Base-by-base conservation (phyloP, 2,888 invertebrate species). In the Xestia rhomboidea region DNA sequence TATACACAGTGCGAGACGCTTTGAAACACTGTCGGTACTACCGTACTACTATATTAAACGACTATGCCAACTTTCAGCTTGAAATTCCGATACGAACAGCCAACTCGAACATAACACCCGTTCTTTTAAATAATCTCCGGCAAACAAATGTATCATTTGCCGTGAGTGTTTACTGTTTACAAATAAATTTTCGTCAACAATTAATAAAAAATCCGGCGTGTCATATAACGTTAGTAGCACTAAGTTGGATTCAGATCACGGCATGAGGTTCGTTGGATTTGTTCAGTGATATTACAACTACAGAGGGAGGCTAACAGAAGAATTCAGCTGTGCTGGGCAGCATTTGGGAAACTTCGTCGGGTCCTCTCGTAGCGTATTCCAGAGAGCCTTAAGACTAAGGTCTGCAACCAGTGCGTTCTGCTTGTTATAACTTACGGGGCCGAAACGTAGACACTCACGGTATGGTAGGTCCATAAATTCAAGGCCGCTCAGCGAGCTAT, bases 131-230 rank as follows among this genome's bases (percentile, higher is more conserved):
- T 72, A 81, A 69, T 62, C 18, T 71, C 8, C 10, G 6, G 46
- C 62, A 83, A 70, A 76, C 80, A 83, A 41, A 77, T 73, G 63
- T 21, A 60, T 71, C 64, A 44, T 49, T 68, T 66, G 63, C 72
- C 38, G 46, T 66, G 7, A 27, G 6, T 83, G 75, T 85, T 83
- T 83, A 77, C 60, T 81, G 73, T 85, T 86, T 86, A 84, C 60
- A 81, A 87, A 85, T 60, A 78, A 72, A n/a, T 60, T 67, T 18
- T 63, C 18, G 60, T 30, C 18, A 66, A 72, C 57, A 73, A 68
- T 64, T 68, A 71, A 77, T 68, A 75, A 79, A 76, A 10, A 34
- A 54, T 70, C 49, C 11, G 21, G 34, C 18, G 44, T 46, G 62
- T 34, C 67, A 46, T 46, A 70, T 69, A 73, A 67, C 69, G 46